These are phyloP conservation scores for Protophormia terraenovae DNA, from an alignment of 2,888 invertebrate genomes.

Conservation along the genomic window DNA sequence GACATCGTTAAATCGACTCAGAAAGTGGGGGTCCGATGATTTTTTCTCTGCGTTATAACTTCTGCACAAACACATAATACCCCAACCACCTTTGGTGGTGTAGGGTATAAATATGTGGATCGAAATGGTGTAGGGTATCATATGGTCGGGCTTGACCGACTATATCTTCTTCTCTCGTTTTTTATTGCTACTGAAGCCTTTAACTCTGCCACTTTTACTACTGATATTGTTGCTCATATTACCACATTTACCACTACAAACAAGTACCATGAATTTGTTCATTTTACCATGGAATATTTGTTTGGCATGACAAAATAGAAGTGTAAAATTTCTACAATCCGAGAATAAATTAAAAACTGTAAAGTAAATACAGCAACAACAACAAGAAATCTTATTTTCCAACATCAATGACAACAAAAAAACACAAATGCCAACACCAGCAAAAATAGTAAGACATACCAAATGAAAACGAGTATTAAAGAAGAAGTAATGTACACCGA, in stretches of 20 bases:
- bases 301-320: conserved; percentile 25
- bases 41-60: too few relatives aligned
- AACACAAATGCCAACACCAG: conserved; percentile 10
- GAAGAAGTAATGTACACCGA: not conserved
- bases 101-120: too few relatives aligned
- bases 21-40: too few relatives aligned
- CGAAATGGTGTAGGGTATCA: too few relatives aligned
- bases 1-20: too few relatives aligned
- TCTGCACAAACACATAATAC: too few relatives aligned
- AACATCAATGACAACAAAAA: conserved; percentile 9
- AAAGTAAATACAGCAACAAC: conserved; percentile 3
- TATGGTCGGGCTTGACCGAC: too few relatives aligned
- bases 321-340: conserved; percentile 3
- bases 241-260: not conserved
- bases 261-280: conserved; percentile 40
- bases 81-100: too few relatives aligned
- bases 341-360: not conserved
- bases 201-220: not conserved
- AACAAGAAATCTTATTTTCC: conserved; percentile 18
- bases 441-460: not conserved
- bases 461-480: not conserved
- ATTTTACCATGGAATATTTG: conserved; percentile 43
- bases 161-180: too few relatives aligned
- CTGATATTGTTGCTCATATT: conserved; percentile 1
- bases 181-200: not conserved